phyloP scores from a whole-genome alignment of 2,797 vertebrate species.

The Lacerta bilineata region DNA sequence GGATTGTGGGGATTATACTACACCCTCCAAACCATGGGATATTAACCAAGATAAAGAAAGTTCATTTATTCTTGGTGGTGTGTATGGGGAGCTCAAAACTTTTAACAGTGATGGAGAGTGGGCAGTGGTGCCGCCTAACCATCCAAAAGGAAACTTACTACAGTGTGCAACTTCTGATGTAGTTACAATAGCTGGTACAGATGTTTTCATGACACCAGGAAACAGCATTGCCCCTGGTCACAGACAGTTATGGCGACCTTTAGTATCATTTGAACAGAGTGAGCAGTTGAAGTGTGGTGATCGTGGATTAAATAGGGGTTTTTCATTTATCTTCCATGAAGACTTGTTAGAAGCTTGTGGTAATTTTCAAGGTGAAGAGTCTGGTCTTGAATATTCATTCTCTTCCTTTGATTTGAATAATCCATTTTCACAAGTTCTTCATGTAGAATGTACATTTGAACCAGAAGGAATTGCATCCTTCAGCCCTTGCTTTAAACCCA shows the following conservation, averaged over 20 bases:
- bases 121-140: constrained; percentile 90
- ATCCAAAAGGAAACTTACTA: constrained; percentile 86
- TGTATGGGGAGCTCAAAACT: constrained; percentile 95
- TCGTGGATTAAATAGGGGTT: constrained; percentile 93
- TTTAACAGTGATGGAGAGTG: constrained; percentile 92
- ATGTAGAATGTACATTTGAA: constrained; percentile 98
- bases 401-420: constrained; percentile 96
- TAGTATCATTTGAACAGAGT: constrained; percentile 93
- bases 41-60: constrained; percentile 88
- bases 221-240: constrained; percentile 95
- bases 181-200: constrained; percentile 94
- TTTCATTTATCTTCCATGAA: constrained; percentile 99
- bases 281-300: constrained; percentile 88
- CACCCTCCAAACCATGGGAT: constrained; percentile 96
- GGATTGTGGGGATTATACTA: constrained; percentile 94
- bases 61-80: constrained; percentile 96
- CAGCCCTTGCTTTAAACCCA: constrained; percentile 97
- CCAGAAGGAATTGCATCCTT: constrained; percentile 96
- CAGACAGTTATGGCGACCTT: constrained; percentile 94
- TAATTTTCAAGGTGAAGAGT: constrained; percentile 92
- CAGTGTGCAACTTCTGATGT: constrained; percentile 94
- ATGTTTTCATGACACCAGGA: constrained; percentile 96
- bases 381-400: constrained; percentile 94
- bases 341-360: constrained; percentile 96
- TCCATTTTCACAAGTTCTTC: constrained; percentile 98